Conservation (phyloP, 2,113 vertebrate species). For the Diphyllodes magnificus region DNA sequence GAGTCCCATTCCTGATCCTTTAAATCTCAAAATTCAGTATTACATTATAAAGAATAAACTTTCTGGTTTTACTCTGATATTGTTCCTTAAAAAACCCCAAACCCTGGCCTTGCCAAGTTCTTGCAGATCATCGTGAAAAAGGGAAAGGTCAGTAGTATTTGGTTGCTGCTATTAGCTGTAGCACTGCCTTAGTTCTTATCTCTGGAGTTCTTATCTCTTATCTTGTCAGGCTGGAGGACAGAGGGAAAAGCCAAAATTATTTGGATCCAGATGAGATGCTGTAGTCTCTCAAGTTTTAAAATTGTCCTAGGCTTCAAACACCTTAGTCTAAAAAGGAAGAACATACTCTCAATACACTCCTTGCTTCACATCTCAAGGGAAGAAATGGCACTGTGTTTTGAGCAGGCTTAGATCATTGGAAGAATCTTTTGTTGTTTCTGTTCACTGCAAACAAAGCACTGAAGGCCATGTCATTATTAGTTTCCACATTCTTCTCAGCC, state of each 20-base stretch:
- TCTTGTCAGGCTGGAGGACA: not conserved
- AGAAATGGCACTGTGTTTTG: not conserved
- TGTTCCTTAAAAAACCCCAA: rapidly evolving
- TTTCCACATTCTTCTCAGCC: slow-evolving; percentile 30
- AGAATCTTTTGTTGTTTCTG: slow-evolving; percentile 37
- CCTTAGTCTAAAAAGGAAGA: not conserved
- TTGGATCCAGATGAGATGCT: not conserved
- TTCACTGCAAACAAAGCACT: slow-evolving; percentile 48
- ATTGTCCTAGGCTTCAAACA: not conserved
- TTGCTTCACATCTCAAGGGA: slow-evolving; percentile 3
- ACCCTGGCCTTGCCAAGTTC: not conserved
- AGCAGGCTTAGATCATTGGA: slow-evolving; percentile 48
- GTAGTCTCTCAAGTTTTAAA: not conserved
- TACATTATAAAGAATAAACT: not conserved
- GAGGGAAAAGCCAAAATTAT: not conserved
- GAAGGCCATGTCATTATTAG: slow-evolving; percentile 59
- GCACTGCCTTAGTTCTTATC: not conserved
- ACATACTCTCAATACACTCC: not conserved
- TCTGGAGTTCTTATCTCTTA: not conserved
- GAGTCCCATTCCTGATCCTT: not conserved
- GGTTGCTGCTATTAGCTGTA: not conserved
- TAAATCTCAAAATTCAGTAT: not conserved
- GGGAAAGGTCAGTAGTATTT: not conserved
- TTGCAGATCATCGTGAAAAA: not conserved
- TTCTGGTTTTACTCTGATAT: not conserved